phyloP scores from a whole-genome alignment of 2,113 vertebrate genomes.

The Shinisaurus crocodilurus region DNA sequence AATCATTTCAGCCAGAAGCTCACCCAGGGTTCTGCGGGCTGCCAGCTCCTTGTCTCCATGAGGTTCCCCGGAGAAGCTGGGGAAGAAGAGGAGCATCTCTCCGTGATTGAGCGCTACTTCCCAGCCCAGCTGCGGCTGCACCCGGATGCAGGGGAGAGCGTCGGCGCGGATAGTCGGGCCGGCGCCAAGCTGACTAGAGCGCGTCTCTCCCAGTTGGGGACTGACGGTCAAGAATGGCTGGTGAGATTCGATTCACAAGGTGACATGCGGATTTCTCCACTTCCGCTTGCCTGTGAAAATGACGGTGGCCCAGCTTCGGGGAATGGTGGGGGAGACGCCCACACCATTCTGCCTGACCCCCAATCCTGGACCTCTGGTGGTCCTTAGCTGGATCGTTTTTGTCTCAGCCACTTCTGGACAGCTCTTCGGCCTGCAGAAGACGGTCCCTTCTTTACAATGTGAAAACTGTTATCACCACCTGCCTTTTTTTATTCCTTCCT shows the following conservation, averaged over 20 bases:
- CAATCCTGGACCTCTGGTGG: too few species aligned
- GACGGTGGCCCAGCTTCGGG: not conserved
- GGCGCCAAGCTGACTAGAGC: slow-evolving; percentile 19
- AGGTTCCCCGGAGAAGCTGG: slow-evolving; percentile 37
- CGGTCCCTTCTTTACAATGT: not conserved
- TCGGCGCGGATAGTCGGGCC: not conserved
- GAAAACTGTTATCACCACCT: not conserved
- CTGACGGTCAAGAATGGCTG: slow-evolving; percentile 51
- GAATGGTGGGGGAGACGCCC: not conserved
- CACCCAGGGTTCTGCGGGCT: not conserved
- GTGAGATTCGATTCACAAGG: slow-evolving; percentile 53
- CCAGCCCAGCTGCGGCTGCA: slow-evolving; percentile 58
- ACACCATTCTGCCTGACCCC: not conserved
- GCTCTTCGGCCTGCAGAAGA: not conserved
- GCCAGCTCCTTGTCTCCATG: slow-evolving; percentile 65
- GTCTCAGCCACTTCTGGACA: not conserved
- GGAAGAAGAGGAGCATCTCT: slow-evolving; percentile 33
- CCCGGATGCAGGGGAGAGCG: not conserved
- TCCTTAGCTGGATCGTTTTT: not conserved
- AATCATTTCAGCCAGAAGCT: slow-evolving; percentile 52
- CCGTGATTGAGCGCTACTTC: slow-evolving; percentile 61
- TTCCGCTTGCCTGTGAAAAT: not conserved
- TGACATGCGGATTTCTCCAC: slow-evolving; percentile 37
- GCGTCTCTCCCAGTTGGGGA: not conserved
- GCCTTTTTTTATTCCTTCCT: not conserved